Evolutionary conservation across 1,140 invertebrate genomes (phyloP).

Genomic region (Vanessa tameamea): DNA sequence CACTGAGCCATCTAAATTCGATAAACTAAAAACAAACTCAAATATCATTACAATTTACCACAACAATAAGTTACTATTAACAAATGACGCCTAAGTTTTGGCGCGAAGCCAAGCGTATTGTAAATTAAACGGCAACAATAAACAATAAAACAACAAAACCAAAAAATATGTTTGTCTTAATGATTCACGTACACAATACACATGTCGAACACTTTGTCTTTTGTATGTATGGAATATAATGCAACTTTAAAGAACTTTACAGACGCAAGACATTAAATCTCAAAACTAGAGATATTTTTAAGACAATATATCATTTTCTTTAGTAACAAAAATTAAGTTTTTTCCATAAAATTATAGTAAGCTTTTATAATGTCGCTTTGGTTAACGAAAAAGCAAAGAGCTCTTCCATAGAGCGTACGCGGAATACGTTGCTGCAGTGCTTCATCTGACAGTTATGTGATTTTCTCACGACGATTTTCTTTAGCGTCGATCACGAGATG

Average conservation of each 20-base stretch:
- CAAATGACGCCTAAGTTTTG: constrained; percentile 56
- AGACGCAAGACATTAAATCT: constrained; percentile 22
- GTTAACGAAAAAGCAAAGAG: too few relatives aligned
- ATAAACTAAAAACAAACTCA: constrained; percentile 1
- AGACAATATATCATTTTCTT: neutral
- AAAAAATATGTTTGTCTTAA: constrained; percentile 67
- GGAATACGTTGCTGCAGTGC: too few relatives aligned
- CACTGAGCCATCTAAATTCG: neutral
- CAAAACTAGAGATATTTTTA: neutral
- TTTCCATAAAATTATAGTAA: neutral
- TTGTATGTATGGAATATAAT: constrained; percentile 68
- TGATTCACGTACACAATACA: constrained; percentile 79
- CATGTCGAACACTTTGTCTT: constrained; percentile 68
- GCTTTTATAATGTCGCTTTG: neutral
- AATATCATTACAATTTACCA: constrained; percentile 23
- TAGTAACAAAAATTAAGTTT: too few relatives aligned
- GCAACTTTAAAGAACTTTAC: constrained; percentile 30
- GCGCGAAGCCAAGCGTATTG: constrained; percentile 57
- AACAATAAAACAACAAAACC: constrained; percentile 76
- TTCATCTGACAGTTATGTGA: too few relatives aligned
- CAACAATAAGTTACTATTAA: constrained; percentile 47
- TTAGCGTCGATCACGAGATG: too few relatives aligned
- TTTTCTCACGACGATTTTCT: too few relatives aligned
- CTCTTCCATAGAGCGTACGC: too few relatives aligned
- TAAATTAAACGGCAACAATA: constrained; percentile 63